Base-by-base conservation (phyloP, 2,113 vertebrate genomes). In the Puffinus mauretanicus region DNA sequence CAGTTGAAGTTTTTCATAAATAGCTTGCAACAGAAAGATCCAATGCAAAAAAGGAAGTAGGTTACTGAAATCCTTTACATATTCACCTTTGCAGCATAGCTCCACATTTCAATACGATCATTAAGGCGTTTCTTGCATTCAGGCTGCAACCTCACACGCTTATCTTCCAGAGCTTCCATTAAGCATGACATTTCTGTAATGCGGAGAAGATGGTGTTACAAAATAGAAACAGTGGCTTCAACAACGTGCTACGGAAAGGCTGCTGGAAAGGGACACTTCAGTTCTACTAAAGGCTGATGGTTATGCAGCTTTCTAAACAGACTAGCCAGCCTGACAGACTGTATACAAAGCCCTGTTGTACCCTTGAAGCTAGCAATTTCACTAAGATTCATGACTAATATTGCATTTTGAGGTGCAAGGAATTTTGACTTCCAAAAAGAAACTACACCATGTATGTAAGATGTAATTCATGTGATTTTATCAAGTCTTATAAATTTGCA, bases 31-130 rank as follows among this genome's bases (percentile, higher is more conserved):
- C 13, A 73, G 38, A 64, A 57, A 85, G 49, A 57, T 32, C 36
- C 66, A 78, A 40, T 3, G 30, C 46, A 78, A 38, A 67, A 73
- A 52, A 14, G 2, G 5, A 72, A 15, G 13, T 5, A 2, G 46
- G 18, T 70, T 38, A 34, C 8, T 14, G 21, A 76, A 64, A 60
- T 9, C 0, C 4, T 72, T 52, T 16, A 11, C 38, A n/a, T 13
- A 58, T 3, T 96, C 96, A 99, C 99, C 99, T 99, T 99, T 13
- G 99, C 99, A 4, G 99, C 99, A 2, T 99, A 99, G 96, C 99
- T 99, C 99, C 99, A 99, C 99, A 99, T 99, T 60, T 99, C 99
- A 29, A 99, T 99, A 18, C 99, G 99, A 90, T 99, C 99, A 62
- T 99, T 99, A 72, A 99, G 98, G 82, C 99, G 99, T 95, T 99